phyloP scores from a whole-genome alignment of 1,140 invertebrate genomes.

The Hylaeus volcanicus region DNA sequence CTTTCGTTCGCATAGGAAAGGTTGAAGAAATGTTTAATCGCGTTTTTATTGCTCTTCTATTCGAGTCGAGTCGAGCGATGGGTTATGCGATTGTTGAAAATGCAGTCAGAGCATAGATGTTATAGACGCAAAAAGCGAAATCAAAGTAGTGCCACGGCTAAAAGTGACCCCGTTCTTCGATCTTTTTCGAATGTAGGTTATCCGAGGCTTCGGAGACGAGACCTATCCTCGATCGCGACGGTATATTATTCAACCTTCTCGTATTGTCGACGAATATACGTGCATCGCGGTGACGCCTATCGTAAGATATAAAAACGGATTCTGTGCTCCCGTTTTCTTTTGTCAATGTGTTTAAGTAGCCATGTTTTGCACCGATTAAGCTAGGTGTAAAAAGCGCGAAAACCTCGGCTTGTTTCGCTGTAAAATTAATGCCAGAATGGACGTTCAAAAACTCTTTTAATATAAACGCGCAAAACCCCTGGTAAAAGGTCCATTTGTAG shows the following conservation, averaged over 20 bases:
- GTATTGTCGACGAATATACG: conserved; percentile 3
- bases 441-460: too few relatives aligned
- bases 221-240: background rate
- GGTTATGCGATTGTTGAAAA: conserved; percentile 8
- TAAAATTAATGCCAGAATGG: background rate
- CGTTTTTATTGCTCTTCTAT: background rate
- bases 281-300: background rate
- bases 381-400: conserved; percentile 2
- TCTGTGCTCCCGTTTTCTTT: background rate
- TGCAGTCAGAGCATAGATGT: background rate
- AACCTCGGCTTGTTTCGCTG: background rate
- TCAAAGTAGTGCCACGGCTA: conserved; percentile 38
- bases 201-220: conserved; percentile 38
- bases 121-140: conserved; percentile 26
- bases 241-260: conserved; percentile 52
- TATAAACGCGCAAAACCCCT: too few relatives aligned
- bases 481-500: too few relatives aligned
- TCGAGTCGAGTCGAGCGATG: background rate
- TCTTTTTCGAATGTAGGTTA: conserved; percentile 54
- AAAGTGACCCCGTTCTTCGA: conserved; percentile 49
- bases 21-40: background rate
- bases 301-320: too few relatives aligned
- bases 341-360: background rate
- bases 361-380: background rate
- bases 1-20: too few relatives aligned